Conservation (phyloP, 2,113 vertebrate species). For the Chaetops frenatus region DNA sequence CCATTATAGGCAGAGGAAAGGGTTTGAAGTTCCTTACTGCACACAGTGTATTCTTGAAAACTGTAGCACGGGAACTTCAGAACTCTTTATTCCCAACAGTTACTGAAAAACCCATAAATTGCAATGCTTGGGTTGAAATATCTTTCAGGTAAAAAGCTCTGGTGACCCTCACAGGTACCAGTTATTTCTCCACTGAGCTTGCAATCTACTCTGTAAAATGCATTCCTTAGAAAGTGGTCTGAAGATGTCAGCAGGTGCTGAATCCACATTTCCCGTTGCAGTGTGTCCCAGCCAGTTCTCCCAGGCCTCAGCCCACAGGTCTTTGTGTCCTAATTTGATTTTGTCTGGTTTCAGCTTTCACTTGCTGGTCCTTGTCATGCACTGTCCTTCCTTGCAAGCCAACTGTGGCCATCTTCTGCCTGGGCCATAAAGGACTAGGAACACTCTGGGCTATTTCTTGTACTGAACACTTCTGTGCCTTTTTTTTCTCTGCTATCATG, state of each 20-base stretch:
- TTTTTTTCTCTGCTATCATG: neutral
- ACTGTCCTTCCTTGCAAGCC: neutral
- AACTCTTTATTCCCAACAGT: neutral
- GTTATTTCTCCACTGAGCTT: neutral
- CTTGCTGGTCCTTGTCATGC: neutral
- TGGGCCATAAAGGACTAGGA: neutral
- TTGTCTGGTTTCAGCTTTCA: neutral
- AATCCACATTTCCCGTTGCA: neutral
- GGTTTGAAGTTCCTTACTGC: neutral
- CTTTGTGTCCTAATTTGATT: neutral
- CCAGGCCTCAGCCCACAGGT: neutral
- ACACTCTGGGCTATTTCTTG: neutral
- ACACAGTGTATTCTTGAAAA: neutral
- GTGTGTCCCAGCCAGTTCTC: neutral
- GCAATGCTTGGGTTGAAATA: neutral
- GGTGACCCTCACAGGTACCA: neutral
- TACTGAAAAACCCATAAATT: neutral
- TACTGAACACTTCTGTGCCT: neutral
- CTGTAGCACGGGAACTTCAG: neutral
- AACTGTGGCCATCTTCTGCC: neutral
- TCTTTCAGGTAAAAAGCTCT: neutral
- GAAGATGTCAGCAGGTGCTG: neutral
- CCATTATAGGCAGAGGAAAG: neutral
- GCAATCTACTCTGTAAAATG: neutral
- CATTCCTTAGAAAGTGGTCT: neutral